These are phyloP conservation scores for Sciurus carolinensis DNA, from an alignment of 2,797 vertebrate species.

Conservation along the genomic window DNA sequence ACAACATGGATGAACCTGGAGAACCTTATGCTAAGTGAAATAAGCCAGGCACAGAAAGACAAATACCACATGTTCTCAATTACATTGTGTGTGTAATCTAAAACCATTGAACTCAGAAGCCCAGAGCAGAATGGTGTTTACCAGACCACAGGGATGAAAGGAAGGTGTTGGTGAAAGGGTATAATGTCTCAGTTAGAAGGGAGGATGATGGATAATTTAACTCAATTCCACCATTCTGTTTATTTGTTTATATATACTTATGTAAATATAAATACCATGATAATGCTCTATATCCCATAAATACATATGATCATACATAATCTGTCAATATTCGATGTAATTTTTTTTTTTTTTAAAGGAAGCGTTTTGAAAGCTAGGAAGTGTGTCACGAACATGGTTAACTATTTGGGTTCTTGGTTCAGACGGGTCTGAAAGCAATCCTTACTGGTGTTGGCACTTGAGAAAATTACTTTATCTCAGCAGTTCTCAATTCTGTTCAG, in stretches of 20 bases:
- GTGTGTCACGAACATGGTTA: not conserved
- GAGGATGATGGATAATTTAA: not conserved
- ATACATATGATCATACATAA: not conserved
- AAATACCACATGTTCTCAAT: not conserved
- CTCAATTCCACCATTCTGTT: not conserved
- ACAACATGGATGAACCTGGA: not conserved
- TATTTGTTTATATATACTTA: no score
- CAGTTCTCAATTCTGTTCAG: not conserved
- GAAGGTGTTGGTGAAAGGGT: not conserved
- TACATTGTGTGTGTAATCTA: not conserved
- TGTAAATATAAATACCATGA: not conserved
- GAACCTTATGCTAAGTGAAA: not conserved
- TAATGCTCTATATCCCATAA: not conserved
- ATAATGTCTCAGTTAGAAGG: not conserved
- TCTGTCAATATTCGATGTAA: not conserved
- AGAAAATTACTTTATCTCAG: slow-evolving; percentile 15
- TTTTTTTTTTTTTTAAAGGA: not conserved
- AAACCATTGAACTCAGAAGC: not conserved
- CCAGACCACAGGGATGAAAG: not conserved
- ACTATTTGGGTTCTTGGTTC: not conserved
- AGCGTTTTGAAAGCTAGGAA: not conserved
- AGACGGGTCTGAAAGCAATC: not conserved
- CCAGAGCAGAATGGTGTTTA: not conserved
- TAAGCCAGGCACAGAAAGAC: not conserved
- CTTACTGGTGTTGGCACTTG: not conserved